Conservation (phyloP, 2,888 invertebrate genomes). For the Drosophila infuscata region DNA sequence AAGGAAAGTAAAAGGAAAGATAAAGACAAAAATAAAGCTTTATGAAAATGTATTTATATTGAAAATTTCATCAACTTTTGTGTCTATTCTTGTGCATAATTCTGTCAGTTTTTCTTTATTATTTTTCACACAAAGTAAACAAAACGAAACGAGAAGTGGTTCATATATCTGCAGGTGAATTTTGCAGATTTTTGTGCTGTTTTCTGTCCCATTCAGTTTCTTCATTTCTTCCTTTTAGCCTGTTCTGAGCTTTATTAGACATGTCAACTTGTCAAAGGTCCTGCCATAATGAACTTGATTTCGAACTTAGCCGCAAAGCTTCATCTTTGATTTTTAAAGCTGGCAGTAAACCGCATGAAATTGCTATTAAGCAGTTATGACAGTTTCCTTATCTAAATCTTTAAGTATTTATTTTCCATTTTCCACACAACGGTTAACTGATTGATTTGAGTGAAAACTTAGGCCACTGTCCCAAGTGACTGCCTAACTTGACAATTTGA, state of each 20-base stretch:
- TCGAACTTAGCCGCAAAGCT: slow-evolving; percentile 28
- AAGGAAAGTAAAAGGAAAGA: neutral
- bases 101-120: slow-evolving; percentile 2
- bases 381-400: slow-evolving; percentile 21
- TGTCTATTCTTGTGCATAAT: neutral
- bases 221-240: slow-evolving; percentile 1
- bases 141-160: slow-evolving; percentile 12
- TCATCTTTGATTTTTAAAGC: slow-evolving; percentile 27
- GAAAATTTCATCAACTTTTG: neutral
- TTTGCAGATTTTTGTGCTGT: neutral
- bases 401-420: slow-evolving; percentile 18
- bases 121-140: slow-evolving; percentile 21
- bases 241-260: slow-evolving; percentile 29
- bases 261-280: slow-evolving; percentile 43
- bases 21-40: neutral
- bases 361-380: slow-evolving; percentile 10
- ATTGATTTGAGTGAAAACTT: slow-evolving; percentile 10
- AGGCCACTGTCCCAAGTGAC: slow-evolving; percentile 1
- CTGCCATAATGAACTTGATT: slow-evolving; percentile 24
- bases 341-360: slow-evolving; percentile 35
- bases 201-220: neutral
- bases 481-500: neutral
- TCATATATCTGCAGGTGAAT: slow-evolving; percentile 31
- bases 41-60: slow-evolving; percentile 33
- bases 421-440: slow-evolving; percentile 8